A percentile compares a stretch with the other conserved stretches of the same genome.
Conservation (phyloP, 1,140 invertebrate genomes). For the Colletes gigas region DNA sequence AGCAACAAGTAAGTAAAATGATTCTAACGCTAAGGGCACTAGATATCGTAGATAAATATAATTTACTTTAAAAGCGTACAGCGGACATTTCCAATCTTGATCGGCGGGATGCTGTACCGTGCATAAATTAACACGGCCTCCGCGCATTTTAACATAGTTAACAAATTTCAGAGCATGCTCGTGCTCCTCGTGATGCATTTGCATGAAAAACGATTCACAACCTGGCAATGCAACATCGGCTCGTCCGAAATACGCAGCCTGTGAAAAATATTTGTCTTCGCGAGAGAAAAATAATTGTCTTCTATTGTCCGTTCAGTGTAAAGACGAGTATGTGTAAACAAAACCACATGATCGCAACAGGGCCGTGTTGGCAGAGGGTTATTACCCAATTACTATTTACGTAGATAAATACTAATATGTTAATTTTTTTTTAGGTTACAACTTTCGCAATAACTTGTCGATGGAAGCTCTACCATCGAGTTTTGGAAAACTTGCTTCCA, state of each 20-base stretch:
- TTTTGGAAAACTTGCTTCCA: no score
- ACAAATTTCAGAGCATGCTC: slow-evolving; percentile 68
- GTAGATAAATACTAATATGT: no score
- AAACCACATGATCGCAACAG: no score
- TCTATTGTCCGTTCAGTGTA: no score
- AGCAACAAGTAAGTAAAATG: no score
- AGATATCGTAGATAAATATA: neutral
- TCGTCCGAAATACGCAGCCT: slow-evolving; percentile 75
- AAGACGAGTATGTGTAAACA: no score
- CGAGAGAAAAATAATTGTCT: neutral
- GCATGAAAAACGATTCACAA: slow-evolving; percentile 72
- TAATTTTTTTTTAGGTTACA: no score
- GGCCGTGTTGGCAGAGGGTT: no score
- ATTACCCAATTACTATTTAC: no score
- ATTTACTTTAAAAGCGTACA: slow-evolving; percentile 73
- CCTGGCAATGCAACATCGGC: slow-evolving; percentile 73
- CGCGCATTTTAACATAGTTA: slow-evolving; percentile 72
- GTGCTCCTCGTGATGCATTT: slow-evolving; percentile 75
- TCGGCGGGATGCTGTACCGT: slow-evolving; percentile 59
- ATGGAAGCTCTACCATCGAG: no score
- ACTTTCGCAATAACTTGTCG: no score
- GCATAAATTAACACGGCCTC: slow-evolving; percentile 66
- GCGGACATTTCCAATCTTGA: slow-evolving; percentile 75
- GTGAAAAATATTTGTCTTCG: neutral
- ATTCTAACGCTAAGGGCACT: no score